Evolutionary conservation across 1,140 invertebrate species (phyloP).

Genomic region (Drosophila sechellia): DNA sequence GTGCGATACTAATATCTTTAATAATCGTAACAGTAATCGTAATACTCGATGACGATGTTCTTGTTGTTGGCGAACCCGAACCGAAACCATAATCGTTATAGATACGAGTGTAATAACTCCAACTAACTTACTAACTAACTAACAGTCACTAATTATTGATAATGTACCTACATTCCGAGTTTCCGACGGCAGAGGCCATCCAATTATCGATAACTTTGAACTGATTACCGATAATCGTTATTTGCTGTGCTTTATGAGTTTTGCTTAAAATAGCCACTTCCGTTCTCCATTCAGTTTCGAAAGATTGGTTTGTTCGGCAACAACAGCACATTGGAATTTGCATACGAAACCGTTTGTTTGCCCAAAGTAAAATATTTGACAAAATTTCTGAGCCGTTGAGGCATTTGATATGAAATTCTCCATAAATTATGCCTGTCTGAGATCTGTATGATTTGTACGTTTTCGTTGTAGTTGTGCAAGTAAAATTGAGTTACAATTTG

Average conservation of each 20-base stretch:
- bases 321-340: constrained; percentile 40
- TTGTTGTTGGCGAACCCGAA: constrained; percentile 53
- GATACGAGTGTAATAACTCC: constrained; percentile 16
- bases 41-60: constrained; percentile 41
- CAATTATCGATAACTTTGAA: constrained; percentile 29
- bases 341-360: constrained; percentile 40
- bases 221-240: constrained; percentile 10
- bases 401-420: constrained; percentile 31
- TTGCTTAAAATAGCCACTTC: constrained; percentile 10
- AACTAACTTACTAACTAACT: constrained; percentile 15
- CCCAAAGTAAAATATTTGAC: constrained; percentile 28
- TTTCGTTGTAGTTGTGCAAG: constrained; percentile 58
- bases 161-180: background rate
- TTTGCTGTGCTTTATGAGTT: constrained; percentile 47
- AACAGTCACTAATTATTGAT: background rate
- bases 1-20: constrained; percentile 21
- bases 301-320: constrained; percentile 38
- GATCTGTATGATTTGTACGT: constrained; percentile 41
- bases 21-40: constrained; percentile 8
- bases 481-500: constrained; percentile 56
- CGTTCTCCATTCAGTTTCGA: constrained; percentile 3
- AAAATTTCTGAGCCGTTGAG: constrained; percentile 20
- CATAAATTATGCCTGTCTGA: constrained; percentile 53
- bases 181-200: constrained; percentile 28
- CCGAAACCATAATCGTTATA: constrained; percentile 13